Base-by-base conservation (phyloP, 1,140 invertebrate genomes). In the Cephus cinctus region DNA sequence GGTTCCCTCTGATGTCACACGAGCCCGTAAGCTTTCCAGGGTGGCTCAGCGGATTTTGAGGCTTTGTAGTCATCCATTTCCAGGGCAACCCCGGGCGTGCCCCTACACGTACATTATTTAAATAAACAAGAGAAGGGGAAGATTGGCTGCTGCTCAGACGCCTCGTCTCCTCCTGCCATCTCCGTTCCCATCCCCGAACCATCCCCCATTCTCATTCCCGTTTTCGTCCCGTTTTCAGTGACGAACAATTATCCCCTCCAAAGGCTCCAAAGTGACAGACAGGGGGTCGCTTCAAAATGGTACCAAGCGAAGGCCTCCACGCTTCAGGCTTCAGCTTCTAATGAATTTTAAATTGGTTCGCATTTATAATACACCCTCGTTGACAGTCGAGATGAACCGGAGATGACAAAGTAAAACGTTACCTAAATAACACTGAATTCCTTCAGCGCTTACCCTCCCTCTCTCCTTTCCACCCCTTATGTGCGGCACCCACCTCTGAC, bases 341-440 rank as follows among this genome's bases (percentile, higher is more conserved):
- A 75, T 76, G 71, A 76, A 75, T 76, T 75, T 76, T 71, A 72
- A 75, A 76, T 75, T 74, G 64, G 65, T 67, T 65, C 45, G 49
- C 69, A 71, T 74, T 75, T 61, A 71, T 75, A 73, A 75, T 70
- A 52, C 56, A 63, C 50, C 39, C 43, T 47, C 59, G 65, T 63
- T 63, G 63, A 67, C 60, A 62, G 59, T 52, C 52, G 45, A 56
- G 63, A 71, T 65, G 62, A 71, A 59, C 57, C 61, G 61, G 65
- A 66, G 67, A 74, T 72, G 71, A 73, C 68, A 71, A 61, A 65
- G 68, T 71, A 62, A 71, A 72, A 69, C 57, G 49, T 43, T 54
- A 47, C 59, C 43, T 62, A 66, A 69, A 69, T 57, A 57, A 62
- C 61, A 54, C 54, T 64, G 55, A n/a, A n/a, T n/a, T n/a, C n/a